Conservation (phyloP, 2,797 vertebrate genomes). For the Enteromius trimaculatus region DNA sequence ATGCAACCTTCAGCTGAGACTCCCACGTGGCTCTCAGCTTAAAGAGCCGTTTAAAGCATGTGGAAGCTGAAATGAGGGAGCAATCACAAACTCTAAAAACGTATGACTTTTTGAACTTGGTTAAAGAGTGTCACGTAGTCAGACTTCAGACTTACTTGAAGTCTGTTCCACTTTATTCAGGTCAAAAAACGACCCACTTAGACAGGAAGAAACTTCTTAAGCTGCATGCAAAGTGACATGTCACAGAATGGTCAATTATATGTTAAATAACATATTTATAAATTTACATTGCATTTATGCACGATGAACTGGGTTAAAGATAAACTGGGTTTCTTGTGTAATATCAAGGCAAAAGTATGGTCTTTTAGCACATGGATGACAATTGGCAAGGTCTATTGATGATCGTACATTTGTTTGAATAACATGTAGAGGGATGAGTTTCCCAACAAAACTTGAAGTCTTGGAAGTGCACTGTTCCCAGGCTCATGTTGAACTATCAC, state of each 20-base stretch:
- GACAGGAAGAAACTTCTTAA: background rate
- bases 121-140: background rate
- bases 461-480: constrained; percentile 53
- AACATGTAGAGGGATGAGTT: background rate
- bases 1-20: constrained; percentile 52
- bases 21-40: constrained; percentile 12
- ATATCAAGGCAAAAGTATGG: constrained; percentile 56
- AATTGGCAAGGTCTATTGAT: constrained; percentile 49
- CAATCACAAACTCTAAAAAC: constrained; percentile 16
- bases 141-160: background rate
- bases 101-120: constrained; percentile 7
- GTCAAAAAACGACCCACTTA: background rate
- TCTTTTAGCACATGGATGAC: constrained; percentile 64
- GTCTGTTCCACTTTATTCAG: background rate
- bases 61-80: background rate
- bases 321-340: constrained; percentile 43
- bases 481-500: constrained; percentile 63
- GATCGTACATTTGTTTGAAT: background rate
- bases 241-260: background rate
- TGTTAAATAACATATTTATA: background rate
- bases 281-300: background rate
- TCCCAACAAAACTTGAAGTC: constrained; percentile 21
- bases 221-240: background rate
- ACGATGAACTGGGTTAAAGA: background rate
- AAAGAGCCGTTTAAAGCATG: constrained; percentile 8